phyloP scores from a whole-genome alignment of 2,797 vertebrate species.

The Heliangelus exortis region DNA sequence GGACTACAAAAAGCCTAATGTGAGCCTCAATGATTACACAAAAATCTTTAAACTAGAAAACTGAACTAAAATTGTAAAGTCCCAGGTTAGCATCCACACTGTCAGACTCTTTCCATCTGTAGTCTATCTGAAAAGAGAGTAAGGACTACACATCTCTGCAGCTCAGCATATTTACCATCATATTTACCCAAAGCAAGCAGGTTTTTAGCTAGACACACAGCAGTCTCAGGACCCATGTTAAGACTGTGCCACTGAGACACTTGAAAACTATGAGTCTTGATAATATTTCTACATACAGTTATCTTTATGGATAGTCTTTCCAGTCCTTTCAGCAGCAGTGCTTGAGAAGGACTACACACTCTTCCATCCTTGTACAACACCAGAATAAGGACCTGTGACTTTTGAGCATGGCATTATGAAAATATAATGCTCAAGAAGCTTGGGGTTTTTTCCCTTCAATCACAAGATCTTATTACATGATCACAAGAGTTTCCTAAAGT shows the following conservation, averaged over 20 bases:
- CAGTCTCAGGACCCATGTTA: not conserved
- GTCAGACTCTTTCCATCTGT: not conserved
- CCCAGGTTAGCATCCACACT: not conserved
- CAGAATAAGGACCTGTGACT: not conserved
- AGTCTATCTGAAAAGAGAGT: not conserved
- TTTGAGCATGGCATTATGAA: not conserved
- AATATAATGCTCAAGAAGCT: not conserved
- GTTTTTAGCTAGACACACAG: not conserved
- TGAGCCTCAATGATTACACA: not conserved
- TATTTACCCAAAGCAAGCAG: not conserved
- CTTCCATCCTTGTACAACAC: not conserved
- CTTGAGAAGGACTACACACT: not conserved
- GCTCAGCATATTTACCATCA: not conserved
- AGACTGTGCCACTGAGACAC: not conserved
- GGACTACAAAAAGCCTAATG: not conserved
- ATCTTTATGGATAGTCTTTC: not conserved
- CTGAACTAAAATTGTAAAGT: not conserved
- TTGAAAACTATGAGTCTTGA: not conserved
- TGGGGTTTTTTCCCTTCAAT: not conserved
- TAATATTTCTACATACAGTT: not conserved
- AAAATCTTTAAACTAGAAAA: not conserved
- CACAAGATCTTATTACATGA: constrained; percentile 15
- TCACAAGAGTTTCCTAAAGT: constrained; percentile 39
- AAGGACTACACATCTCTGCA: not conserved
- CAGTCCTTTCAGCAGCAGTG: not conserved